Evolutionary conservation across 2,888 invertebrate genomes (phyloP), one percentile per base, ranked within the genome.

Genomic region (Tridacna crocea): DNA sequence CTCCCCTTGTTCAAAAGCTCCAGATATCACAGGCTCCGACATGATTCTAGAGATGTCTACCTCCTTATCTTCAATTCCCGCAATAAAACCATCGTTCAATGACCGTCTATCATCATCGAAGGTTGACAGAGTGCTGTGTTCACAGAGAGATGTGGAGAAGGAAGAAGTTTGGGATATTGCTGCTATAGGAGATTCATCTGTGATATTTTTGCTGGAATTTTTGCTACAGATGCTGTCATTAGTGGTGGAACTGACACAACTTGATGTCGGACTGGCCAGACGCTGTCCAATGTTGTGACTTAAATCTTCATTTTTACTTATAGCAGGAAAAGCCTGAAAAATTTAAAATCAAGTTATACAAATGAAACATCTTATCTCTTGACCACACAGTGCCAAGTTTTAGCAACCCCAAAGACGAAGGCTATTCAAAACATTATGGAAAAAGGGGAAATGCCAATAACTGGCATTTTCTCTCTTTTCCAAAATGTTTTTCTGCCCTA

Each of bases 51-150:
- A 82, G 6, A 87, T 85, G 77, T 87, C 86, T 15, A 82, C 88
- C 47, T 87, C 85, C 60, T 77, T 81, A 27, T 87, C 87, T 26
- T 89, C 89, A 15, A 75, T 80, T 2, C 77, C 74, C 26, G 80
- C 72, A n/a, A 91, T 91, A 83, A 91, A 92, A 3, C 90, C 91
- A 72, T 90, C 89, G 61, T 91, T 91, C 6, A 90, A 77, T 0
- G 90, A 90, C 24, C 83, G 78, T n/a, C 83, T 79, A 36, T 88
- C 83, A 27, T 82, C 89, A 24, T 88, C 87, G 75, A 75, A 83
- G 11, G 77, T 76, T 15, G 89, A 89, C 19, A 88, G 74, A 58
- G 87, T 77, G 22, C 88, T 87, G 65, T 88, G 88, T 22, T 89
- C 89, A 61, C 82, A 82, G 15, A 83, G 61, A 8, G 82, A 86